A percentile compares a stretch with the other conserved stretches of the same genome.
These are phyloP conservation scores for Redunca redunca DNA, from an alignment of 2,113 vertebrate genomes.

Conservation along the genomic window DNA sequence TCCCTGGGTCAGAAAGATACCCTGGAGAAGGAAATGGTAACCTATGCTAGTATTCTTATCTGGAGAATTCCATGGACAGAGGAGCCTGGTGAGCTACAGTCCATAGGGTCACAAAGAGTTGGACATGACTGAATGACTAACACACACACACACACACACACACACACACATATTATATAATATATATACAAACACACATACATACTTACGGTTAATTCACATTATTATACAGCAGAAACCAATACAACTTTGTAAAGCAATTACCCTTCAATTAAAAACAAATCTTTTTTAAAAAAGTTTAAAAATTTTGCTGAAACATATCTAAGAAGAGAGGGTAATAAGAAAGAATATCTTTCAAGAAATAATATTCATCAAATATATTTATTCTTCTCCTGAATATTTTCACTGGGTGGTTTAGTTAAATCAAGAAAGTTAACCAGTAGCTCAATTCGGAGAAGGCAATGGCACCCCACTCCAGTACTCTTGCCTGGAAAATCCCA, in stretches of 20 bases:
- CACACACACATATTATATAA: background rate
- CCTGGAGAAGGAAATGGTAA: background rate
- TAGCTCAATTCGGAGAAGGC: no score
- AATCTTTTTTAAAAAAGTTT: background rate
- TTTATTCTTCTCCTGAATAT: background rate
- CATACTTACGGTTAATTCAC: background rate
- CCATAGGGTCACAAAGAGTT: background rate
- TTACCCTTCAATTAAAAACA: background rate
- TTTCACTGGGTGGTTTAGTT: background rate
- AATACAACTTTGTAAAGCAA: background rate
- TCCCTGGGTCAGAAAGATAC: background rate
- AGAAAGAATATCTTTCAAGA: background rate
- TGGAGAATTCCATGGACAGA: background rate
- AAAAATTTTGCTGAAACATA: background rate
- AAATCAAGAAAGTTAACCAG: background rate
- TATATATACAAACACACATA: background rate
- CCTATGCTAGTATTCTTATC: background rate
- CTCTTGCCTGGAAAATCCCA: no score
- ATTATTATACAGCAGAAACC: background rate
- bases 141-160: background rate
- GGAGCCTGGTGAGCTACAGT: background rate
- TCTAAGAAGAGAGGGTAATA: background rate
- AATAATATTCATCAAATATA: background rate
- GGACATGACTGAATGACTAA: accelerated
- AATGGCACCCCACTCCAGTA: no score